Conservation (phyloP, 1,140 invertebrate genomes). For the Tetragonula clypearis region DNA sequence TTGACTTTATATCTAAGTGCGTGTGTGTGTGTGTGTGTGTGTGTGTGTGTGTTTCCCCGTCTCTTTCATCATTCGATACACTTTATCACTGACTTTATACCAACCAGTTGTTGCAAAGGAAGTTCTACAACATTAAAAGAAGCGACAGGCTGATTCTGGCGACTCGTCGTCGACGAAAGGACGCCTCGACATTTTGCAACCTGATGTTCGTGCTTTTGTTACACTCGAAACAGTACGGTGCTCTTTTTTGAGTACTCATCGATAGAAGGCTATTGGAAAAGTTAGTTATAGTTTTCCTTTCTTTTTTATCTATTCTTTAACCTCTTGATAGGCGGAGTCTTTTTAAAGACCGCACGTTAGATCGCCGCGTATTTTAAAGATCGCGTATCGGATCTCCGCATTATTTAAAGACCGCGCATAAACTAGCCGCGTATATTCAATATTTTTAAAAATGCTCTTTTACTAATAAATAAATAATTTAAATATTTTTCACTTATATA, state of each 20-base stretch:
- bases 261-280: neutral
- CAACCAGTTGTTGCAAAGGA: neutral
- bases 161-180: neutral
- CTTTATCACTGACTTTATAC: conserved; percentile 23
- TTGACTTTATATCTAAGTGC: neutral
- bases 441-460: too few species aligned
- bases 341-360: too few species aligned
- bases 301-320: neutral
- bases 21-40: neutral
- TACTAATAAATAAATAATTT: too few species aligned
- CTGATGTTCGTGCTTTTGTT: conserved; percentile 1
- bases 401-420: too few species aligned
- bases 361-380: too few species aligned
- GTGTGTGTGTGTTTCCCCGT: neutral
- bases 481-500: too few species aligned
- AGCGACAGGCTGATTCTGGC: neutral
- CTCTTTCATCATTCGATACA: conserved; percentile 6
- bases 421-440: too few species aligned
- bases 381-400: too few species aligned
- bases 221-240: neutral
- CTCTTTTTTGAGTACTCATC: neutral
- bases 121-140: neutral
- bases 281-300: neutral
- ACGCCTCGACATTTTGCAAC: neutral
- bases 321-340: too few species aligned